A percentile compares a stretch with the other conserved stretches of the same genome.
Evolutionary conservation across 2,113 vertebrate genomes (phyloP).

Genomic region (Chinchilla lanigera): DNA sequence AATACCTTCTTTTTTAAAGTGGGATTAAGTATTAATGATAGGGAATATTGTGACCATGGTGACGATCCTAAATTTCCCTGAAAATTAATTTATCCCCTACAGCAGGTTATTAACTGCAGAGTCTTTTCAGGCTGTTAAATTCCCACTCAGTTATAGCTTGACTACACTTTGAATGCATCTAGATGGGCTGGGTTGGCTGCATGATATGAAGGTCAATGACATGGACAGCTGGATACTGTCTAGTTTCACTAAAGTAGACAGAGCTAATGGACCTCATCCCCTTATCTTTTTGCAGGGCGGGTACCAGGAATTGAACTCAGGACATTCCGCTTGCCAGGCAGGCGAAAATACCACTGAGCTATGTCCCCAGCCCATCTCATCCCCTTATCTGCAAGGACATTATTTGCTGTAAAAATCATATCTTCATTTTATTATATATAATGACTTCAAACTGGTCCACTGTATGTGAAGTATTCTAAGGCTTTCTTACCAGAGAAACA

Average conservation of each 20-base stretch:
- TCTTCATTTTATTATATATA: neutral
- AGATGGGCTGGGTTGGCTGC: neutral
- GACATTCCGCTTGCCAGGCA: too few relatives aligned
- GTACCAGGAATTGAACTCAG: too few relatives aligned
- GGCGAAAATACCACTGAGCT: too few relatives aligned
- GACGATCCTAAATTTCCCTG: slow-evolving; percentile 21
- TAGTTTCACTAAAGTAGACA: neutral
- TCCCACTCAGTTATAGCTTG: neutral
- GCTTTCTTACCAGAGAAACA: neutral
- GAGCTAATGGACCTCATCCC: neutral
- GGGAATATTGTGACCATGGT: slow-evolving; percentile 27
- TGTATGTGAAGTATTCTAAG: slow-evolving; percentile 5
- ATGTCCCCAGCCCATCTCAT: too few relatives aligned
- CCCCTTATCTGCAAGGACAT: neutral
- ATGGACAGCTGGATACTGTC: neutral
- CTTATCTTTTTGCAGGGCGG: neutral
- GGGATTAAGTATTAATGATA: slow-evolving; percentile 47
- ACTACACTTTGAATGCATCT: neutral
- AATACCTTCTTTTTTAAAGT: slow-evolving; percentile 13
- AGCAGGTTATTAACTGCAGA: slow-evolving; percentile 41
- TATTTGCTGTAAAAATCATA: slow-evolving; percentile 22
- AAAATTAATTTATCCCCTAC: slow-evolving; percentile 31
- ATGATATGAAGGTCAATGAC: neutral
- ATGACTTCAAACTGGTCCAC: slow-evolving; percentile 22
- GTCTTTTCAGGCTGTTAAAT: slow-evolving; percentile 33